Conservation (phyloP, 2,113 vertebrate genomes). For the Oxyura jamaicensis region DNA sequence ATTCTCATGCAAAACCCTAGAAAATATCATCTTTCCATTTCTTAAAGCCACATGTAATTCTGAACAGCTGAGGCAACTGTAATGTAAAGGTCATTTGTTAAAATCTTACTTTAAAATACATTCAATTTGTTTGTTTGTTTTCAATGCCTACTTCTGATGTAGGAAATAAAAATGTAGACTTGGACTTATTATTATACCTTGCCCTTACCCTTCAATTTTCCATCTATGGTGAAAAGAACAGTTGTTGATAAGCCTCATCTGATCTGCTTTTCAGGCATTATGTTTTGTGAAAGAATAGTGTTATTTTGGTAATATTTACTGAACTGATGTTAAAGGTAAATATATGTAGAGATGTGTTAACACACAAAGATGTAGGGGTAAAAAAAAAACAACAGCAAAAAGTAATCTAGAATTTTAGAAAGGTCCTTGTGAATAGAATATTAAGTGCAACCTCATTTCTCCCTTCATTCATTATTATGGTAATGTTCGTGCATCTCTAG, state of each 20-base stretch:
- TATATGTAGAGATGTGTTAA: background rate
- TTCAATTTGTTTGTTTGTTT: background rate
- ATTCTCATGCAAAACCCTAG: background rate
- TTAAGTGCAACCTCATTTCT: background rate
- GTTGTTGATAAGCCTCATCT: background rate
- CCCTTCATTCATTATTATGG: background rate
- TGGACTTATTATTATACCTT: background rate
- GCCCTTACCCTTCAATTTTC: background rate
- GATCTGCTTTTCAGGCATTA: background rate
- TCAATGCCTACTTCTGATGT: background rate
- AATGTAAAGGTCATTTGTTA: rapidly evolving
- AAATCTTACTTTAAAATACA: background rate
- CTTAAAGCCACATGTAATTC: background rate
- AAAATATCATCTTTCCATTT: background rate
- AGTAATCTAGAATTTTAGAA: background rate
- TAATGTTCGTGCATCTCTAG: background rate
- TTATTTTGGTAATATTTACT: background rate
- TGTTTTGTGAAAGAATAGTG: background rate
- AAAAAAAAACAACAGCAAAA: rapidly evolving
- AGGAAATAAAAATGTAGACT: background rate
- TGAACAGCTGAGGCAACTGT: background rate
- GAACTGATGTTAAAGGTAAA: background rate
- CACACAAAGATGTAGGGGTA: background rate
- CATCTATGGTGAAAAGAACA: background rate
- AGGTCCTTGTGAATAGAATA: background rate